Base-by-base conservation (phyloP, 2,113 vertebrate genomes). In the Xenopus laevis region DNA sequence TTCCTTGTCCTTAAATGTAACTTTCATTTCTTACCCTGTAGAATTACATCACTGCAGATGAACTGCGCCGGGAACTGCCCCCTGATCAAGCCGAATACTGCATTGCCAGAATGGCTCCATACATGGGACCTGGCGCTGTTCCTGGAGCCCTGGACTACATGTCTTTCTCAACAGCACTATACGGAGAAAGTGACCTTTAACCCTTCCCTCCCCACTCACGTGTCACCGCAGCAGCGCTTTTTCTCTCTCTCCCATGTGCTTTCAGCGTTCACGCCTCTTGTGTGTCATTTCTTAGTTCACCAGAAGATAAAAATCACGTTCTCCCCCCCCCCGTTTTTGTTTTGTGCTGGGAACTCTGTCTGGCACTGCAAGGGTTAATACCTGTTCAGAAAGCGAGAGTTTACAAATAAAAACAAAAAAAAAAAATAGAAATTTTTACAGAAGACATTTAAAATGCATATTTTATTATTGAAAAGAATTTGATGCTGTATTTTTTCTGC, bases 151-250 rank as follows among this genome's bases (percentile, higher is more conserved):
- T 99, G 60, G 97, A 99, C 93, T 99, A 99, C 87, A 98, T 99
- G 97, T 99, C 97, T 78, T 98, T 99, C 89, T 99, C 97, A 79
- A 98, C 97, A 2, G 97, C 97, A 21, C 93, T 99, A 73, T 99
- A 99, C 0, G 97, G 97, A 71, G 97, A 98, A 93, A 99, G 97
- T 81, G 97, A 99, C 93, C 97, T 99, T 90, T 99, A 95, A 95
- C 90, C 85, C 70, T 46, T 81, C 78, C 60, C 77, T 18, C 70
- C 82, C 83, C 78, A 79, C 78, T 77, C 74, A 81, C 77, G 74
- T 84, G 82, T 81, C 80, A 78, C 78, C 82, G 81, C 82, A 79
- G 79, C 74, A 81, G 82, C 79, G 87, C 79, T 1, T 81, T 81
- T 79, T 77, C 84, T 81, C 91, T 94, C 84, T 92, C 90, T 72